These are phyloP conservation scores for Thalassarche chlororhynchos DNA, from an alignment of 2,113 vertebrate species.

Conservation along the genomic window DNA sequence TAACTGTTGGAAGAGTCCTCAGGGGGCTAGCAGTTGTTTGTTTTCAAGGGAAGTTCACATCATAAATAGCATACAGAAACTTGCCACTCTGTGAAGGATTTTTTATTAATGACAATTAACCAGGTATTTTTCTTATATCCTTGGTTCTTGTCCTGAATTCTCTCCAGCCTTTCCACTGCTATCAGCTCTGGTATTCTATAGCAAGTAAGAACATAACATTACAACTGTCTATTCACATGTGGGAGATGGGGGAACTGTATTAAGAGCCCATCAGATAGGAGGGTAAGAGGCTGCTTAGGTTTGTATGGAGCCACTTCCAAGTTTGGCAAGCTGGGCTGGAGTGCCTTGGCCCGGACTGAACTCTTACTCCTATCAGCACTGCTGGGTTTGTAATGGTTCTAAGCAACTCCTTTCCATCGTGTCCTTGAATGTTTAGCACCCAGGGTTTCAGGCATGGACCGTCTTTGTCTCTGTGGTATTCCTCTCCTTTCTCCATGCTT, in stretches of 20 bases:
- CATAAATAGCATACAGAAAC: slow-evolving; percentile 24
- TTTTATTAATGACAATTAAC: slow-evolving; percentile 9
- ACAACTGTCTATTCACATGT: neutral
- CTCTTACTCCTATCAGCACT: neutral
- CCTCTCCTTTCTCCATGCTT: neutral
- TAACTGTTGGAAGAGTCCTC: slow-evolving; percentile 47
- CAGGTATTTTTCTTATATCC: neutral
- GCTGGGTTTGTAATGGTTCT: neutral
- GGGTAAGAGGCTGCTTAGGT: slow-evolving; percentile 10
- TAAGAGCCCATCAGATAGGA: slow-evolving; percentile 33
- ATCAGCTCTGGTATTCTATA: neutral
- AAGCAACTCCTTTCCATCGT: neutral
- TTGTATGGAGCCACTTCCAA: neutral
- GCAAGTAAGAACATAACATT: slow-evolving; percentile 21
- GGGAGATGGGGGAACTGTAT: neutral
- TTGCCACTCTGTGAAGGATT: neutral
- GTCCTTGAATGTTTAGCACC: neutral
- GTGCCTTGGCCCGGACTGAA: neutral
- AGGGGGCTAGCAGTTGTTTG: neutral
- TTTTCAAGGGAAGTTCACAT: slow-evolving; percentile 24
- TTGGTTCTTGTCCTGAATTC: neutral
- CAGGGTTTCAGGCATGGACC: neutral
- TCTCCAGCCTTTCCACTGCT: neutral
- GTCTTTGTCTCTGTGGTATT: neutral
- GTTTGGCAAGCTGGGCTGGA: neutral